Evolutionary conservation across 2,113 vertebrate genomes (phyloP).

Genomic region (Dipodomys merriami): DNA sequence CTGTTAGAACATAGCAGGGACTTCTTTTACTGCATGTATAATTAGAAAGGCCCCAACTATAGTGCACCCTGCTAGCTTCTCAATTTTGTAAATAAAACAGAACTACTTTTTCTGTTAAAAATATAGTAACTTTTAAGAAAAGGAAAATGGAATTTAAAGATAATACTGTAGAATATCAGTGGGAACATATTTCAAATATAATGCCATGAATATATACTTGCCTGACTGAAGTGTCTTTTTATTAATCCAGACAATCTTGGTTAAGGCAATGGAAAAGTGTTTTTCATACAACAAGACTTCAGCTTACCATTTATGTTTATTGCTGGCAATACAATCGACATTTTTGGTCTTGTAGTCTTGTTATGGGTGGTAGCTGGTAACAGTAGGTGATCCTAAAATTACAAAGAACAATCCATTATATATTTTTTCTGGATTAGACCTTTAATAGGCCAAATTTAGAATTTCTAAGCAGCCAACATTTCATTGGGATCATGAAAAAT

Average conservation of each 20-base stretch:
- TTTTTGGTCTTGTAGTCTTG: slow-evolving; percentile 97
- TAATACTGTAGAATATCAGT: neutral
- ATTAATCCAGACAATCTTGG: neutral
- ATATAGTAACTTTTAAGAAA: neutral
- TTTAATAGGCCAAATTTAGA: neutral
- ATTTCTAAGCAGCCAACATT: neutral
- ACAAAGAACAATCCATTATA: slow-evolving; percentile 73
- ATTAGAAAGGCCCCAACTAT: neutral
- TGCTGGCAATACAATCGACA: slow-evolving; percentile 96
- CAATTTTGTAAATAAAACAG: neutral
- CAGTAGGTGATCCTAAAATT: slow-evolving; percentile 95
- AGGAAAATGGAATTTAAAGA: slow-evolving; percentile 9
- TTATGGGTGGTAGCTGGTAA: slow-evolving; percentile 96
- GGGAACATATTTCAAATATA: slow-evolving; percentile 39
- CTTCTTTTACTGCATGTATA: neutral
- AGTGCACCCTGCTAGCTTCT: neutral
- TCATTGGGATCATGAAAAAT: neutral
- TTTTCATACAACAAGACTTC: neutral
- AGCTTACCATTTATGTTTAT: slow-evolving; percentile 96
- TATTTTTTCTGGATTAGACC: neutral
- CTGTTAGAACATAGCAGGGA: neutral
- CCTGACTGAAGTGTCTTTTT: neutral
- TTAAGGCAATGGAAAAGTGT: neutral
- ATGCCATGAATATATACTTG: neutral
- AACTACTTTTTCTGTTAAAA: neutral